Base-by-base conservation (phyloP, 2,797 vertebrate genomes). In the Tinamus major region DNA sequence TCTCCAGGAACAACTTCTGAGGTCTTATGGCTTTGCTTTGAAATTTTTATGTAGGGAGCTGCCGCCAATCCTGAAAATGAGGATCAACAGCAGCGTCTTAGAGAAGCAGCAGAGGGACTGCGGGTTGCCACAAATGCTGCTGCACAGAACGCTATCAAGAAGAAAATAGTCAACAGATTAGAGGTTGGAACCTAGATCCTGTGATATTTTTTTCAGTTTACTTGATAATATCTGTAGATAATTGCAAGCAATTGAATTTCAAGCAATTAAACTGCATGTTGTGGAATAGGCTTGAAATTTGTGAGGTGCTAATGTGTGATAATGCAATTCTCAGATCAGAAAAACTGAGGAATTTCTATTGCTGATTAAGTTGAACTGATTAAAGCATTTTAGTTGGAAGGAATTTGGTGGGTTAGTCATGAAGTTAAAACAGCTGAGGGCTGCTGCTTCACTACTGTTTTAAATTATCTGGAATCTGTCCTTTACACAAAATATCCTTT, bases 101-200 rank as follows among this genome's bases (percentile, higher is more conserved):
- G 99, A 78, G 99, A 99, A 95, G 99, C 99, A 4, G 99, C 99
- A 0, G 99, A 99, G 93, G 99, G 99, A 8, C 97, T 99, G 53
- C 98, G 99, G 3, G 99, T 99, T 29, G 99, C 99, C 64, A 99
- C 99, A 68, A 99, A 99, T 7, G 99, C 99, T 7, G 99, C 99
- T 4, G 99, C 99, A 74, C 99, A 99, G 96, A 99, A 99, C 6
- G 99, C 99, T 33, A 99, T 99, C 77, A 99, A 99, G 98, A 99
- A 99, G 96, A 99, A 99, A 95, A 98, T 99, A 7, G 98, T 99
- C 95, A 99, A 98, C 97, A 98, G 99, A 92, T 97, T 99, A 91
- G 99, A 99, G 98, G 99, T 99, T 94, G 96, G 97, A 91, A 89
- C 84, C 11, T 20, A 69, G 18, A 20, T 70, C 44, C 19, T 46